A percentile compares a stretch with the other conserved stretches of the same genome.
Evolutionary conservation across 2,797 vertebrate species (phyloP).

Genomic region (Eutrigla gurnardus): DNA sequence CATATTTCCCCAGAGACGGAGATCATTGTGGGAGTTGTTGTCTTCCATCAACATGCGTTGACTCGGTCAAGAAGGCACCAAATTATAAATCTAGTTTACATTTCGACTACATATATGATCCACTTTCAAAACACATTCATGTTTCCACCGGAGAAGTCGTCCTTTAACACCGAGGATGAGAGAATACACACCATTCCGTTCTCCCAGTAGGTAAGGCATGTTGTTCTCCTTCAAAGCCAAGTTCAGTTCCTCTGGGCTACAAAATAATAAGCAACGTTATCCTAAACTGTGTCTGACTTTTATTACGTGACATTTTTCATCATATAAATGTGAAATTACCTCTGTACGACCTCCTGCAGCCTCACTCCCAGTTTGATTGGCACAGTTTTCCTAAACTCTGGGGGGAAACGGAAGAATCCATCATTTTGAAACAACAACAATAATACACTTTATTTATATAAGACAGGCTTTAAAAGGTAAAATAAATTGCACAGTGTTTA

Average conservation of each 20-base stretch:
- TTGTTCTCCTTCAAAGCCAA: conserved; percentile 74
- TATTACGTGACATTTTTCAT: neutral
- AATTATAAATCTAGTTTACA: too few relatives aligned
- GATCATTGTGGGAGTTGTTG: too few relatives aligned
- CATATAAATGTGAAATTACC: conserved; percentile 54
- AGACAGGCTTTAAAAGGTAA: neutral
- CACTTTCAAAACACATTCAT: too few relatives aligned
- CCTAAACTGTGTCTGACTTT: neutral
- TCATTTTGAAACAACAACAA: neutral
- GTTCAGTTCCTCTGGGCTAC: conserved; percentile 77
- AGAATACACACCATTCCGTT: conserved; percentile 72
- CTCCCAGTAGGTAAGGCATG: conserved; percentile 77
- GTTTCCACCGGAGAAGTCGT: too few relatives aligned
- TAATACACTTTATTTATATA: neutral
- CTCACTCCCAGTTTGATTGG: conserved; percentile 80
- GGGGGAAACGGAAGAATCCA: neutral
- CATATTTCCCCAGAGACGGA: too few relatives aligned
- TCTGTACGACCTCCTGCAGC: conserved; percentile 77
- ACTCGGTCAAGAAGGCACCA: too few relatives aligned
- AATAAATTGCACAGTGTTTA: neutral
- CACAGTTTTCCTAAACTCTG: conserved; percentile 73
- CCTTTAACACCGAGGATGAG: neutral
- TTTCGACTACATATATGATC: too few relatives aligned
- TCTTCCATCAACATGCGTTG: too few relatives aligned
- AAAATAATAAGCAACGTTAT: conserved; percentile 23